Percentiles rank a stretch among this genome's conserved stretches.
Evolutionary conservation across 1,140 invertebrate species (phyloP).

Genomic region (Gyrodactylus salaris): DNA sequence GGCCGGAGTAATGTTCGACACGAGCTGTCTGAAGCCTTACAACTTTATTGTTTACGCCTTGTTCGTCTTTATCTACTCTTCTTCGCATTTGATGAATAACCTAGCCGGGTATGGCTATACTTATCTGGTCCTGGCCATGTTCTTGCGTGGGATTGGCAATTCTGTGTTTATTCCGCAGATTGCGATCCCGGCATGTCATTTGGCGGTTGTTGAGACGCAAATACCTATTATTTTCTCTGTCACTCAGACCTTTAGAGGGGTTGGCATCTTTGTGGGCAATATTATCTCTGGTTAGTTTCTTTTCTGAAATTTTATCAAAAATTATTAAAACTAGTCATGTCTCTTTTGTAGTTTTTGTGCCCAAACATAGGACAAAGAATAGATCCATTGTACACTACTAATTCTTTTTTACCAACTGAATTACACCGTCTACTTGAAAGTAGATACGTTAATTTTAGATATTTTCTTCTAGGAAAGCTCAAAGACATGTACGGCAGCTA

Average conservation of each 20-base stretch:
- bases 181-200: not conserved
- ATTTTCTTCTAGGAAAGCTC: not conserved
- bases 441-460: no score
- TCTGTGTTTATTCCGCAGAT: not conserved
- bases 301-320: no score
- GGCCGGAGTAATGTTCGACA: not conserved
- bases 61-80: not conserved
- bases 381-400: no score
- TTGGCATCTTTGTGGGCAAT: not conserved
- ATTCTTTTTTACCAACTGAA: no score
- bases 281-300: not conserved
- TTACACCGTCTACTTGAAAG: no score
- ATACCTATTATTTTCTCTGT: not conserved
- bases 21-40: not conserved
- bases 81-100: not conserved
- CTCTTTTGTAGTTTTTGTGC: no score
- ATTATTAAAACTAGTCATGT: no score
- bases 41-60: not conserved
- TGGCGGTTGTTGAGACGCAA: not conserved
- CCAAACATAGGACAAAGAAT: no score
- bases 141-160: not conserved
- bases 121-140: not conserved
- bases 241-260: not conserved
- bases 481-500: not conserved
- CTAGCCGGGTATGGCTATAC: not conserved